Conservation (phyloP, 2,888 invertebrate species). For the Cordilura impudica region DNA sequence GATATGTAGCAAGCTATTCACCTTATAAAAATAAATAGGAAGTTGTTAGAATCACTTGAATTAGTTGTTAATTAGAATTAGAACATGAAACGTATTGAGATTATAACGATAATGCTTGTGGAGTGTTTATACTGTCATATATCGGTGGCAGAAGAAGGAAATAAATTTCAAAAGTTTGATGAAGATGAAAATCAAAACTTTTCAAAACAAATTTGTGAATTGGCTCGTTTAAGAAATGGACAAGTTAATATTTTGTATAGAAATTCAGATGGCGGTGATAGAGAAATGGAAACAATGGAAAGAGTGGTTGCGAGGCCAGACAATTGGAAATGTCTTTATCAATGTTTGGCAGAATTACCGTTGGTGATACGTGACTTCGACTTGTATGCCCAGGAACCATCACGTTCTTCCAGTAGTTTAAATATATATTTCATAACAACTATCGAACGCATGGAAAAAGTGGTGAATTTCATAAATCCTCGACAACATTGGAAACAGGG, state of each 20-base stretch:
- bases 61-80: conserved; percentile 32
- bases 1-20: conserved; percentile 13
- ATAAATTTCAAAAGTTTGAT: background rate
- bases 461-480: conserved; percentile 67
- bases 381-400: conserved; percentile 63
- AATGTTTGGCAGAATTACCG: conserved; percentile 44
- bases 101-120: background rate
- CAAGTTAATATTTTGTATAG: conserved; percentile 50
- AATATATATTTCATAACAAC: conserved; percentile 67
- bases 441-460: conserved; percentile 52
- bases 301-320: background rate
- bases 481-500: conserved; percentile 67
- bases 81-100: conserved; percentile 27
- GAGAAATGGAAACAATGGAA: background rate
- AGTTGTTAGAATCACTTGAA: background rate
- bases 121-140: background rate
- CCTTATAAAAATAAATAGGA: background rate
- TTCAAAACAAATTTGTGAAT: conserved; percentile 50
- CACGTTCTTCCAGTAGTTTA: conserved; percentile 65
- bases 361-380: conserved; percentile 64
- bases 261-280: too few species aligned
- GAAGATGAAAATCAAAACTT: background rate
- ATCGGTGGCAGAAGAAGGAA: background rate
- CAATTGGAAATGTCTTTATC: conserved; percentile 40
- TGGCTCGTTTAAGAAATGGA: conserved; percentile 10